Evolutionary conservation across 2,888 invertebrate species (phyloP), one percentile per base, ranked within the genome.

Genomic region (Ormyrus nitidulus): DNA sequence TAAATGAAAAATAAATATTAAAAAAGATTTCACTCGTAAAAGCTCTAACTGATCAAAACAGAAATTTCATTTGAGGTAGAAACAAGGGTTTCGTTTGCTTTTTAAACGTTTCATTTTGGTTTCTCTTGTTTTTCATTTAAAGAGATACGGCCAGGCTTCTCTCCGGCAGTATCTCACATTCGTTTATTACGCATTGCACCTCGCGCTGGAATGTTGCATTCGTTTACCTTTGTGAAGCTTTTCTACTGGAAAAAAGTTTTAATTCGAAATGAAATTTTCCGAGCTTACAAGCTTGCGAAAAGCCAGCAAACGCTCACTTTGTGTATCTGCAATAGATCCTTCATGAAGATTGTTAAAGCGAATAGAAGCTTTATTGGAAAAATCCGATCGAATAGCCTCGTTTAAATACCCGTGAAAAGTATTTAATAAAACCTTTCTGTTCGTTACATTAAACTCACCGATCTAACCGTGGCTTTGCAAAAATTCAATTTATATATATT

Each of bases 181-280:
- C 62, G 49, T 77, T 69, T 62, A 69, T 70, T 54, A 53, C 53
- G 44, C 11, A 62, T 59, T 59, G 66, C 53, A 48, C 61, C n/a
- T 62, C 19, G 56, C 54, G 54, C 34, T 53, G 56, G 51, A 65
- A 70, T 65, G 70, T 49, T 49, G 49, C 49, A 6, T 70, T 77
- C 56, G 62, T 56, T 69, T 70, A 58, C 46, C 71, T 77, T 77
- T 77, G 71, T 44, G 58, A 56, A 59, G 58, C 58, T 59, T 58
- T 58, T 64, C 64, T 49, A 56, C 58, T 10, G 68, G 65, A 64
- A 73, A 71, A 77, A 77, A 77, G 71, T 56, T 77, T 77, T 71
- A 71, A 77, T 77, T 71, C 58, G 48, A 76, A 76, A 62, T 59
- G 61, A 65, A 77, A 77, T 71, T 77, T 62, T 53, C 44, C 46